A percentile compares a stretch with the other conserved stretches of the same genome.
phyloP scores from a whole-genome alignment of 30 jellyfish, hydroid and myxozoan species.

The Hydractinia symbiolongicarpus region DNA sequence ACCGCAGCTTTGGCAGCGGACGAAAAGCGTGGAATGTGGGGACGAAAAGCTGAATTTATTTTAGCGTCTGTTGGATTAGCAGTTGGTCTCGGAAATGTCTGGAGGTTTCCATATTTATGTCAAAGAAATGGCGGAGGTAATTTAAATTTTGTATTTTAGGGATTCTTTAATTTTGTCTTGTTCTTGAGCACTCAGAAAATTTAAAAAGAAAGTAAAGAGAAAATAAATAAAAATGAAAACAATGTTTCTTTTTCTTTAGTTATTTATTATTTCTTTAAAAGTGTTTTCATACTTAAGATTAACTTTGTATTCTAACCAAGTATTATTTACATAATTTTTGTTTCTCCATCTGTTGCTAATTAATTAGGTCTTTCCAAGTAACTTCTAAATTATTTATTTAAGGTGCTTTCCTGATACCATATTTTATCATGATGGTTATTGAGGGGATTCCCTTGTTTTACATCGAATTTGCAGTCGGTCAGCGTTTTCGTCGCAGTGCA shows the following conservation, averaged over 20 bases:
- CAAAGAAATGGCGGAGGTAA: conserved; percentile 95
- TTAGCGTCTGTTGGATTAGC: conserved; percentile 87
- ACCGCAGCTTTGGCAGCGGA: background rate
- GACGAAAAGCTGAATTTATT: conserved; percentile 70
- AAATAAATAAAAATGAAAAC: too few relatives aligned
- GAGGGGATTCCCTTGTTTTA: conserved; percentile 88
- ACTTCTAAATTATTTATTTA: background rate
- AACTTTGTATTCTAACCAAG: too few relatives aligned
- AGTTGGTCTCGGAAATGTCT: conserved; percentile 83
- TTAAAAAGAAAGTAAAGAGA: too few relatives aligned
- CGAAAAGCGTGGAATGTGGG: conserved; percentile 79
- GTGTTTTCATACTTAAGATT: too few relatives aligned
- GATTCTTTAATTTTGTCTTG: too few relatives aligned
- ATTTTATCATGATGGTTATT: conserved; percentile 72
- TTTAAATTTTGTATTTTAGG: background rate
- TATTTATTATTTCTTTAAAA: too few relatives aligned
- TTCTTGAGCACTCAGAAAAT: too few relatives aligned
- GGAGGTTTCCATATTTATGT: conserved; percentile 88
- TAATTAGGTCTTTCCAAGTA: too few relatives aligned
- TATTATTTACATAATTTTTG: too few relatives aligned
- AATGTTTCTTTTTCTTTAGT: too few relatives aligned
- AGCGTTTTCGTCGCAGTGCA: conserved; percentile 75
- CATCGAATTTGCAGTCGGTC: conserved; percentile 85
- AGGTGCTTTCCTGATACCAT: conserved; percentile 87
- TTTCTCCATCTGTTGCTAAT: too few relatives aligned